Percentiles rank a stretch among this genome's conserved stretches.
Evolutionary conservation across 1,140 invertebrate species (phyloP).

Genomic region (Hylaeus volcanicus): DNA sequence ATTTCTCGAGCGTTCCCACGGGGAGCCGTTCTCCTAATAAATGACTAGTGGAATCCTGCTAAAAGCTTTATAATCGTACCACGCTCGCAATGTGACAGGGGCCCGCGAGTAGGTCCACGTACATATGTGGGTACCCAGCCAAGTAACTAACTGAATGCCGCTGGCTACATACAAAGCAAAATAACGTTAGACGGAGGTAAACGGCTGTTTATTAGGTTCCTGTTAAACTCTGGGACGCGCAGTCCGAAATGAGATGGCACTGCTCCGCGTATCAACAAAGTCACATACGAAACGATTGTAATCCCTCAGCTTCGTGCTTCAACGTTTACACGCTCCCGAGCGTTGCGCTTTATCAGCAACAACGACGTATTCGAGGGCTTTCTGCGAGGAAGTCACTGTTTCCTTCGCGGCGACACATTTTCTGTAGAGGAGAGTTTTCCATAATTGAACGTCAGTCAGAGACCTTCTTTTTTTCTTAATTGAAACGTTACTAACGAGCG

Average conservation of each 20-base stretch:
- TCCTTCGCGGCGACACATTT: neutral
- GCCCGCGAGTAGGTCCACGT: neutral
- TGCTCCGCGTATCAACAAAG: conserved; percentile 26
- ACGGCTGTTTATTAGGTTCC: conserved; percentile 55
- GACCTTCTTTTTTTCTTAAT: no score
- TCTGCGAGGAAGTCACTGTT: neutral
- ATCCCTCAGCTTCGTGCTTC: conserved; percentile 33
- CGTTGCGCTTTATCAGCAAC: conserved; percentile 27
- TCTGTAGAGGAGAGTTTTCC: neutral
- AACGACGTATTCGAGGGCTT: conserved; percentile 13
- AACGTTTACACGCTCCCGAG: conserved; percentile 25
- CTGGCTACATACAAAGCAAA: conserved; percentile 29
- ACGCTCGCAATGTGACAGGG: conserved; percentile 34
- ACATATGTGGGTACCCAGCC: neutral
- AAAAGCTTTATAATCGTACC: conserved; percentile 49
- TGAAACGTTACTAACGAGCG: no score
- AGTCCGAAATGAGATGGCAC: conserved; percentile 41
- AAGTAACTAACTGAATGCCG: conserved; percentile 37
- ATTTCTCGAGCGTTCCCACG: conserved; percentile 12
- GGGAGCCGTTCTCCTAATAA: conserved; percentile 39
- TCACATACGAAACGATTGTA: conserved; percentile 47
- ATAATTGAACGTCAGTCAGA: no score
- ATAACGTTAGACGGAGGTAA: conserved; percentile 49
- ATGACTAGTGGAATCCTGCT: conserved; percentile 34
- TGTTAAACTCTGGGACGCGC: conserved; percentile 33